Base-by-base conservation (phyloP, 2,888 invertebrate genomes). In the Acanthosoma haemorrhoidale region DNA sequence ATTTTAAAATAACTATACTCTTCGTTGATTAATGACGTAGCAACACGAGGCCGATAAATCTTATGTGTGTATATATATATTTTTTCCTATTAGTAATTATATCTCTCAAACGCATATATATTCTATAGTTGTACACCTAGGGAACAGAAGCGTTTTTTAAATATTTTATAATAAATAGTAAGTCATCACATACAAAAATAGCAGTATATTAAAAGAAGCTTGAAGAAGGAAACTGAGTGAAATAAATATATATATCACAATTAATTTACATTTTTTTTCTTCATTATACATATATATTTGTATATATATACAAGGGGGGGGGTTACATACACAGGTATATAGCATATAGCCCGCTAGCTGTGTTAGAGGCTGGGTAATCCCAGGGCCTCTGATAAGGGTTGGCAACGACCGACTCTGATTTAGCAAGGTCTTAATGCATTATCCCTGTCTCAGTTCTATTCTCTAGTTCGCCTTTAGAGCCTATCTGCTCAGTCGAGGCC, bases 161-260 rank as follows among this genome's bases (percentile, higher is more conserved):
- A 36, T 13, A 36, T 36, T 36, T 36, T 36, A 11, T 13, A 36
- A 36, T 13, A 36, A n/a, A n/a, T n/a, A 57, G 25, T 57, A 68
- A 36, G 25, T 68, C 59, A n/a, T n/a, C n/a, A 68, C 68, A 68
- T 68, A 68, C 68, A 68, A 68, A 68, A 68, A 68, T 68, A 68
- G 68, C 68, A 11, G 51, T 68, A 68, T 68, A 59, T 58, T 31
- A 68, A 68, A 68, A 59, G 16, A 68, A 68, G 68, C 68, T 16
- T 68, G n/a, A n/a, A n/a, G n/a, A n/a, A n/a, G 59, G 25, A 39
- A 59, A 31, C 39, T 59, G 39, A 15, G n/a, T 68, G 57, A 59
- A 68, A 68, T 39, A 36, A 68, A 59, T 59, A 13, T 58, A 59
- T 25, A n/a, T 72, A 72, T 72, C 72, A 72, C 72, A 72, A 72